Evolutionary conservation across 2,888 invertebrate genomes (phyloP).

Genomic region (Pandemis corylana): DNA sequence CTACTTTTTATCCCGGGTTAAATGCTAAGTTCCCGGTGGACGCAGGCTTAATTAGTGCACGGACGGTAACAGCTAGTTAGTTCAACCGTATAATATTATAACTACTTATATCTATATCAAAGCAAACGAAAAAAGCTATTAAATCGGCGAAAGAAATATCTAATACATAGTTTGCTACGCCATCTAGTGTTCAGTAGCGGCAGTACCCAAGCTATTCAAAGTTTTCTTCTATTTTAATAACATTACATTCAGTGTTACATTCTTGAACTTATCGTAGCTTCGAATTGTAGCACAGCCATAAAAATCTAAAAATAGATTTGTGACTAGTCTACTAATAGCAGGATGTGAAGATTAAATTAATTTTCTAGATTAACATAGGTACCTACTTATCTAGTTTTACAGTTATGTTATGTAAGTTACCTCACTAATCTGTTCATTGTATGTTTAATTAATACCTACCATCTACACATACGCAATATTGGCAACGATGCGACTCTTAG

Average conservation of each 20-base stretch:
- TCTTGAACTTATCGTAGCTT: neutral
- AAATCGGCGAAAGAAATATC: neutral
- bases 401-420: neutral
- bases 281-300: neutral
- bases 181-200: constrained; percentile 60
- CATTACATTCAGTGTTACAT: neutral
- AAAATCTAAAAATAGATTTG: neutral
- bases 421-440: neutral
- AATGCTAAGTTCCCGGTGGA: too few relatives aligned
- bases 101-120: too few relatives aligned
- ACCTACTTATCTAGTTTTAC: too few relatives aligned
- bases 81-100: too few relatives aligned
- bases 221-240: neutral
- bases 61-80: too few relatives aligned
- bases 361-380: neutral
- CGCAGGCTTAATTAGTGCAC: too few relatives aligned
- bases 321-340: neutral
- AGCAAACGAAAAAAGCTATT: neutral
- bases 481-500: neutral
- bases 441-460: neutral
- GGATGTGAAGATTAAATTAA: neutral
- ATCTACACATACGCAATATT: neutral
- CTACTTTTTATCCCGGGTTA: too few relatives aligned
- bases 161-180: constrained; percentile 44
- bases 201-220: neutral